Evolutionary conservation across 2,797 vertebrate species (phyloP).

Genomic region (Gallinago solitaria): DNA sequence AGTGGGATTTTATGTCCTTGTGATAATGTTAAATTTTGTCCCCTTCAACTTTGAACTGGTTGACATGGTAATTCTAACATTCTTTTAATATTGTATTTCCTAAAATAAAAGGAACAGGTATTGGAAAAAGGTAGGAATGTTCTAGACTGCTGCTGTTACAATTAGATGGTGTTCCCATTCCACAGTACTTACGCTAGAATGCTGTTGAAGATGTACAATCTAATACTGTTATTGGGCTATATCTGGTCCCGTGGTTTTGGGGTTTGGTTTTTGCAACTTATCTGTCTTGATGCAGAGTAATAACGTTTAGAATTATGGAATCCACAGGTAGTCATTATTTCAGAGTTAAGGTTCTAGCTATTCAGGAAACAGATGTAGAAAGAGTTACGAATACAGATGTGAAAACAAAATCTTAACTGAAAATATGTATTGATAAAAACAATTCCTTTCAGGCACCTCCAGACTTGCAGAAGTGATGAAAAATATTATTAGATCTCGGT

Average conservation of each 20-base stretch:
- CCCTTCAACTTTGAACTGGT: not conserved
- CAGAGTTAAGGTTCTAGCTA: not conserved
- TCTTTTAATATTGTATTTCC: not conserved
- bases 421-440: not conserved
- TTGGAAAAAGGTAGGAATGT: not conserved
- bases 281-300: not conserved
- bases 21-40: not conserved
- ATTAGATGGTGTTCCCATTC: not conserved
- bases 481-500: conserved; percentile 18
- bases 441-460: conserved; percentile 19
- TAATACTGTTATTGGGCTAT: not conserved
- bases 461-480: conserved; percentile 35
- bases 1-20: not conserved
- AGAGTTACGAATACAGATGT: not conserved
- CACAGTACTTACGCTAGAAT: not conserved
- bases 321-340: not conserved
- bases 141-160: not conserved
- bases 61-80: not conserved
- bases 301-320: not conserved
- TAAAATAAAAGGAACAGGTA: not conserved
- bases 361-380: not conserved
- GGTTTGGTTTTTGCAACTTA: not conserved
- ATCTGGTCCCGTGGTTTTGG: not conserved
- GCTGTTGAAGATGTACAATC: not conserved
- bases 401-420: conserved; percentile 1